These are phyloP conservation scores for Pteruthius melanotis DNA, from an alignment of 2,113 vertebrate genomes.

Conservation along the genomic window DNA sequence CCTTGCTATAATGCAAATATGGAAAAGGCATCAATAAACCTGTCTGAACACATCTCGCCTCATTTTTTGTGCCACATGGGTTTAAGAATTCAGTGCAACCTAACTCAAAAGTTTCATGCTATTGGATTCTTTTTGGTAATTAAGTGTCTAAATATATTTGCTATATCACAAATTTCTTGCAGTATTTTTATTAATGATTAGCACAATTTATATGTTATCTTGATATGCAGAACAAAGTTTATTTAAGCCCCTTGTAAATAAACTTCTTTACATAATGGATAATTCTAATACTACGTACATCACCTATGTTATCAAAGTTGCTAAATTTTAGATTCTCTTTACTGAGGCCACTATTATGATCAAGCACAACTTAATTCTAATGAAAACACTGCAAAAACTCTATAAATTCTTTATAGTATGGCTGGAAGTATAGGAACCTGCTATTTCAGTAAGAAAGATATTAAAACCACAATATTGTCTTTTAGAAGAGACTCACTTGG, in stretches of 20 bases:
- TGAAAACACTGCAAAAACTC: background rate
- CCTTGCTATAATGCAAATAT: background rate
- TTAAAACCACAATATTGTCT: background rate
- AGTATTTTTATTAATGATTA: background rate
- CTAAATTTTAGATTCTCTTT: background rate
- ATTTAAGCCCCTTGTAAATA: slow-evolving; percentile 18
- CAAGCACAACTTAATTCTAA: background rate
- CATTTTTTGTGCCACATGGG: background rate
- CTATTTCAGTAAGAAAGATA: background rate
- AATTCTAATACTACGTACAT: background rate
- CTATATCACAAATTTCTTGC: background rate
- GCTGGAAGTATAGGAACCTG: background rate
- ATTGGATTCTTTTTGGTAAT: background rate
- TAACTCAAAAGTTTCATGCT: background rate
- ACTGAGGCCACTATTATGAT: background rate
- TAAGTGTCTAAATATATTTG: background rate
- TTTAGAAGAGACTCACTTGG: slow-evolving; percentile 53
- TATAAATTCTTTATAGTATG: background rate
- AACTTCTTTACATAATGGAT: slow-evolving; percentile 10
- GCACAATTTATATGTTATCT: background rate
- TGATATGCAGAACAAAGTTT: background rate
- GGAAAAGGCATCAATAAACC: background rate
- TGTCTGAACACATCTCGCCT: background rate
- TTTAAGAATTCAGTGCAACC: background rate
- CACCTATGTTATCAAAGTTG: background rate